Evolutionary conservation across 2,888 invertebrate genomes (phyloP), one percentile per base, ranked within the genome.

Genomic region (Cepaea hortensis): DNA sequence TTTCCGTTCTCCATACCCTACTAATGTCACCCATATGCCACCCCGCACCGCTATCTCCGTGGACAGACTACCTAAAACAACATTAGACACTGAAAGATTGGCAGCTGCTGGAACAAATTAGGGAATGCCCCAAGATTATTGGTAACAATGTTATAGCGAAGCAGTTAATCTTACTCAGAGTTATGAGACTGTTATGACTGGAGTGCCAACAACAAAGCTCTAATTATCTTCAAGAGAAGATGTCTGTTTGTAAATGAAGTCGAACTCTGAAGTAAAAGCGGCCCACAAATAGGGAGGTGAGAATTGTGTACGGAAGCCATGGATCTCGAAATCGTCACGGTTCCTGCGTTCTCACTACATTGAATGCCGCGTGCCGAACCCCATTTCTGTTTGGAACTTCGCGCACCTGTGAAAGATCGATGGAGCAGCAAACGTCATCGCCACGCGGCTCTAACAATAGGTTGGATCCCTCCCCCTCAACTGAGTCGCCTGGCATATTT

Each of bases 381-480:
- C 61, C 77, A 77, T 77, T 77, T 46, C 84, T 13, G 13, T 76
- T 48, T 77, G 62, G 23, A 7, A 23, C 68, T 62, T 84, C 84
- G 84, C 84, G 76, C 84, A 84, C 84, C 84, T 84, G 84, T 84
- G 84, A 76, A 65, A 84, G 75, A 84, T 84, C 84, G 77, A 84
- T 84, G 65, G 76, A 61, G 48, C 65, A 35, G 62, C 84, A 48
- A 35, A 76, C 84, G 84, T 84, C 84, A 84, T 84, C 84, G 84
- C 77, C 84, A 84, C 84, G 84, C 77, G 84, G 84, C 73, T n/a
- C 50, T 62, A 65, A 84, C 84, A 84, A 84, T 65, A 77, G 48
- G n/a, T 13, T 62, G n/a, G 70, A 65, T 77, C 77, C 84, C 77
- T 84, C 84, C 84, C 75, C 76, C 48, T 77, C 55, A 23, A 65